Percentiles rank a stretch among this genome's conserved stretches.
Evolutionary conservation across 2,797 vertebrate genomes (phyloP).

Genomic region (Lemur catta): DNA sequence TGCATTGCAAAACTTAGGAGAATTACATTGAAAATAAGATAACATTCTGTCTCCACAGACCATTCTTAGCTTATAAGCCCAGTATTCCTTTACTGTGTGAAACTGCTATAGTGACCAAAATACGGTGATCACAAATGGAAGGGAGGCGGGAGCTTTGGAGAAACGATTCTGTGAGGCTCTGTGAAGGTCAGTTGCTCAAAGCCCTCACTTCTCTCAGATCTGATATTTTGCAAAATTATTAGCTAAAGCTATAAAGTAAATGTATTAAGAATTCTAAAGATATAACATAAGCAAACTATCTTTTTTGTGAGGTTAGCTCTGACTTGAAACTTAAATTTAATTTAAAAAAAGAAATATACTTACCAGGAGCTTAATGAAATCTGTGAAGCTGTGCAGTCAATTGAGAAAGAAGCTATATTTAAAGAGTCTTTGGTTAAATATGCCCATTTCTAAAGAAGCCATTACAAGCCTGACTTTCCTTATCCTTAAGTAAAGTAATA

Average conservation of each 20-base stretch:
- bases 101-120: neutral
- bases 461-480: neutral
- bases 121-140: neutral
- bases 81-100: neutral
- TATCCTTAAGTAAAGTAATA: constrained; percentile 54
- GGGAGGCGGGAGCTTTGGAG: neutral
- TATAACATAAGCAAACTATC: neutral
- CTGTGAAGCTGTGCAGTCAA: neutral
- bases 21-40: neutral
- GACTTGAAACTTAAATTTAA: constrained; percentile 52
- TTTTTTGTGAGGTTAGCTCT: constrained; percentile 38
- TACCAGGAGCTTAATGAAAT: constrained; percentile 17
- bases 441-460: constrained; percentile 30
- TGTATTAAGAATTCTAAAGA: constrained; percentile 14
- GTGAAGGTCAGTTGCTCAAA: neutral
- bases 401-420: constrained; percentile 27
- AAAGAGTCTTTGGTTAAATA: constrained; percentile 29
- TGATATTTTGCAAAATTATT: constrained; percentile 19
- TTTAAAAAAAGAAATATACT: neutral
- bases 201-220: neutral
- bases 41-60: neutral
- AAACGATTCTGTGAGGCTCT: neutral
- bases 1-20: neutral
- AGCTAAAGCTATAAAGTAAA: neutral
- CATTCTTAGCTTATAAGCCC: neutral